Evolutionary conservation across 2,797 vertebrate genomes (phyloP).

Genomic region (Argentina silus): DNA sequence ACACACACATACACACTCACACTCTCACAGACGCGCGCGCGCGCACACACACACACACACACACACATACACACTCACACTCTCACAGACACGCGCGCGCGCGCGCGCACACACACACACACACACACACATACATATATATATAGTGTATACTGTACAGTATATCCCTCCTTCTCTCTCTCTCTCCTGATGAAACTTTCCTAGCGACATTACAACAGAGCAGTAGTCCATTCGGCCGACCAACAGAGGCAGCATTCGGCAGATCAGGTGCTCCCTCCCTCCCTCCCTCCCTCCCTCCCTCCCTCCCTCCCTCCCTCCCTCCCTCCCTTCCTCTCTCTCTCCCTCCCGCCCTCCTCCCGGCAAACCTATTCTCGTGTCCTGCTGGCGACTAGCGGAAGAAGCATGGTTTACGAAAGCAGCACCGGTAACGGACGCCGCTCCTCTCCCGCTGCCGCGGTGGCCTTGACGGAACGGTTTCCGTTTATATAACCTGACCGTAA

Average conservation of each 20-base stretch:
- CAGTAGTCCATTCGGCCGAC: background rate
- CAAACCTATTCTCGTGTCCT: conserved; percentile 6
- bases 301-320: background rate
- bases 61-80: no score
- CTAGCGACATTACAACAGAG: background rate
- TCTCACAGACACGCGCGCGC: no score
- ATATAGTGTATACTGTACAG: no score
- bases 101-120: no score
- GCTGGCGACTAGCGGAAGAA: conserved; percentile 27
- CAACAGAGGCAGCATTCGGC: conserved; percentile 6
- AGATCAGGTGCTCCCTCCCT: background rate
- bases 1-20: no score
- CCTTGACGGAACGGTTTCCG: background rate
- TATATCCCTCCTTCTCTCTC: no score
- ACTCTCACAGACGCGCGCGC: no score
- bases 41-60: no score
- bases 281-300: background rate
- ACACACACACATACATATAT: no score
- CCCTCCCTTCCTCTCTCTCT: no score
- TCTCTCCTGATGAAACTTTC: background rate
- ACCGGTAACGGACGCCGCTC: conserved; percentile 14
- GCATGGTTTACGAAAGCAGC: conserved; percentile 36
- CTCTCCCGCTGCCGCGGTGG: background rate
- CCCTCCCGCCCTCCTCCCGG: background rate
- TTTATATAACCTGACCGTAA: conserved; percentile 5